Conservation (phyloP, 2,888 invertebrate genomes). For the Eustalomyia histrio region DNA sequence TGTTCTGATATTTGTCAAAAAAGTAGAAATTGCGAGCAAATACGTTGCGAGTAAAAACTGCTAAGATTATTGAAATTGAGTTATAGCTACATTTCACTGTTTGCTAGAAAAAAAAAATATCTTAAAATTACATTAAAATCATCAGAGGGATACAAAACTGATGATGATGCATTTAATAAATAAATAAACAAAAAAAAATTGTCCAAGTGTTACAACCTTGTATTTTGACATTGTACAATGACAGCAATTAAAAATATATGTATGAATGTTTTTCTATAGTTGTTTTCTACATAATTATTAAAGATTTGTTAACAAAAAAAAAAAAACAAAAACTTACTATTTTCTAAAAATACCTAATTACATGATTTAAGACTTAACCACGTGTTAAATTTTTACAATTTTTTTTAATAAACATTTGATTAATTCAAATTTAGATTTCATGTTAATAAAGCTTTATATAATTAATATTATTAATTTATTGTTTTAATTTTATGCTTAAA, state of each 20-base stretch:
- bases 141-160: conserved; percentile 22
- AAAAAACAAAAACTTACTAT: conserved; percentile 10
- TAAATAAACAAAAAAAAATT: conserved; percentile 14
- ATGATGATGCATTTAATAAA: conserved; percentile 19
- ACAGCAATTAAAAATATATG: conserved; percentile 23
- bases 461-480: neutral
- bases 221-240: conserved; percentile 56
- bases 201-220: conserved; percentile 58
- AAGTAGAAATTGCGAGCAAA: no score
- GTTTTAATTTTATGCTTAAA: neutral
- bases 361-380: conserved; percentile 42
- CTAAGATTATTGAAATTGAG: no score
- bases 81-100: no score
- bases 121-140: conserved; percentile 26
- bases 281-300: neutral
- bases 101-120: neutral
- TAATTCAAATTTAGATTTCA: neutral
- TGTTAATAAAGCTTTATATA: neutral
- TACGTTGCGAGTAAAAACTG: no score
- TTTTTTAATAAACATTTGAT: neutral
- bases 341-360: conserved; percentile 6
- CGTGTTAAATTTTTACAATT: conserved; percentile 43
- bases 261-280: neutral
- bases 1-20: no score
- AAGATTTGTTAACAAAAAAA: neutral